Evolutionary conservation across 2,888 invertebrate species (phyloP).

Genomic region (Lepidochrysops patricia): DNA sequence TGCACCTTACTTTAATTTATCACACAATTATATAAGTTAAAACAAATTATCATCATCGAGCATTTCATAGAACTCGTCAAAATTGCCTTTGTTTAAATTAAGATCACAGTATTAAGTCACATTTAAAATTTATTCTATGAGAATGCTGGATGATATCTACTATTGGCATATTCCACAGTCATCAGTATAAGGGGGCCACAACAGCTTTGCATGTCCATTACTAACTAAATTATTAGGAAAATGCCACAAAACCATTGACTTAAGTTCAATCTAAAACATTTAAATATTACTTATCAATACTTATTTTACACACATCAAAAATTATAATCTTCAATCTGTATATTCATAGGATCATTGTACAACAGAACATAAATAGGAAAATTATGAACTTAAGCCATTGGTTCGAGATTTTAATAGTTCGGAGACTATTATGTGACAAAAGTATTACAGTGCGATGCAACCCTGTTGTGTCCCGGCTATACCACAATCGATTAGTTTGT

Average conservation of each 20-base stretch:
- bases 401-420: constrained; percentile 32
- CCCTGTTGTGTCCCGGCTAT: constrained; percentile 62
- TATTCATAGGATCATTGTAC: constrained; percentile 9
- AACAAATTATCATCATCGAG: constrained; percentile 49
- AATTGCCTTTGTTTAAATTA: constrained; percentile 70
- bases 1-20: constrained; percentile 39
- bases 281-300: too few species aligned
- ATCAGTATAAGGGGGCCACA: constrained; percentile 55
- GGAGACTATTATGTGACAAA: constrained; percentile 42
- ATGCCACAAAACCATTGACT: constrained; percentile 47
- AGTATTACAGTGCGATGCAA: constrained; percentile 40
- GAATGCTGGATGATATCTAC: constrained; percentile 58
- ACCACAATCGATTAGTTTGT: constrained; percentile 50
- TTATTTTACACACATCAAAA: constrained; percentile 8
- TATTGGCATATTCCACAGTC: constrained; percentile 70
- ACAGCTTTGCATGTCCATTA: constrained; percentile 35
- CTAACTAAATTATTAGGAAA: constrained; percentile 40
- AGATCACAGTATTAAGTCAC: constrained; percentile 75
- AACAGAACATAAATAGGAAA: constrained; percentile 13
- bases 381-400: constrained; percentile 41
- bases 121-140: constrained; percentile 63
- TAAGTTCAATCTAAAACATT: constrained; percentile 30
- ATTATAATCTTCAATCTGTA: constrained; percentile 11
- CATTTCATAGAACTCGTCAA: constrained; percentile 61
- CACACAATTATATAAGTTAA: constrained; percentile 66